Percentiles rank a stretch among this genome's conserved stretches.
Evolutionary conservation across 1,140 invertebrate genomes (phyloP).

Genomic region (Phymastichus coffea): DNA sequence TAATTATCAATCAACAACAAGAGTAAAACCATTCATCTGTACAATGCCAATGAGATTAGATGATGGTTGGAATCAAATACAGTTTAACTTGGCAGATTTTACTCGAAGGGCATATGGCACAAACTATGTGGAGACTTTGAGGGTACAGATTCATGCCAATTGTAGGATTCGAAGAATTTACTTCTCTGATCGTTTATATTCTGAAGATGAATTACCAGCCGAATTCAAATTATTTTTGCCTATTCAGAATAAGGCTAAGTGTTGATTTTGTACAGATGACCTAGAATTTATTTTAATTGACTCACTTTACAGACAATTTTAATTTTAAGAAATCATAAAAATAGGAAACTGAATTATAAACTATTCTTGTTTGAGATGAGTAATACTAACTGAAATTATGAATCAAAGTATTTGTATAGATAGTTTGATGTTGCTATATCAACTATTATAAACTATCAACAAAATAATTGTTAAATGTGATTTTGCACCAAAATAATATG

Average conservation of each 20-base stretch:
- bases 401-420: too few species aligned
- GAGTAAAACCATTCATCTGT: conserved; percentile 98
- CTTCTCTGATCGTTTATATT: conserved; percentile 97
- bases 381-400: too few species aligned
- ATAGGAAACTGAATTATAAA: too few species aligned
- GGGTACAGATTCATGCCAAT: conserved; percentile 98
- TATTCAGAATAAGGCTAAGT: conserved; percentile 79
- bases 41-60: conserved; percentile 99
- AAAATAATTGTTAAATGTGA: too few species aligned
- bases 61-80: conserved; percentile 98
- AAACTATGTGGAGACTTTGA: conserved; percentile 97
- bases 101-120: conserved; percentile 97
- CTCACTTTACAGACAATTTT: conserved; percentile 5
- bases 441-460: too few species aligned
- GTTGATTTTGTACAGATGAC: conserved; percentile 34
- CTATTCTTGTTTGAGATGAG: too few species aligned
- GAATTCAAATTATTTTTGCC: conserved; percentile 98
- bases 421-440: too few species aligned
- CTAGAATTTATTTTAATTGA: conserved; percentile 4
- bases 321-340: conserved; percentile 1
- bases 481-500: too few species aligned
- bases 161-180: conserved; percentile 97
- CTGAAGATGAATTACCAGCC: conserved; percentile 98
- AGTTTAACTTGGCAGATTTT: conserved; percentile 99
- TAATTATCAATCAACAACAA: conserved; percentile 96